phyloP scores from a whole-genome alignment of 2,113 vertebrate species.

The Gadus chalcogrammus region DNA sequence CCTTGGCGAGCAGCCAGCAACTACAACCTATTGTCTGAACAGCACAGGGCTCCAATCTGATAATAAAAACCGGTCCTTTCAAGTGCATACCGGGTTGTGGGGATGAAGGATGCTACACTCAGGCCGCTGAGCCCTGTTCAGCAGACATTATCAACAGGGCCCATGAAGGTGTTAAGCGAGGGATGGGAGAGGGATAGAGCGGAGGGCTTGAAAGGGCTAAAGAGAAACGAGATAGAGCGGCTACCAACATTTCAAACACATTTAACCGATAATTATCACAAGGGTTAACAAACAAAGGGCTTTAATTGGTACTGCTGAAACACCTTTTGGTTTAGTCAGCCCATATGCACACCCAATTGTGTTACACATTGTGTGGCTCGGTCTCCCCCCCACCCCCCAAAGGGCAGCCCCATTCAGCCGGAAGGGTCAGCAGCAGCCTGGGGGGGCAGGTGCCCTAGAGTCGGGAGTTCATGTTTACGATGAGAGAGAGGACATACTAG shows the following conservation, averaged over 20 bases:
- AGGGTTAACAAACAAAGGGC: too few species aligned
- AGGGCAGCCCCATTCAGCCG: conserved; percentile 10
- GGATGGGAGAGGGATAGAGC: background rate
- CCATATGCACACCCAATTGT: background rate
- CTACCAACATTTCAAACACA: too few species aligned
- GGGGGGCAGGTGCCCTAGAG: conserved; percentile 29
- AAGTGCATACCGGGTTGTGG: conserved; percentile 47
- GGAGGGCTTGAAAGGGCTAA: too few species aligned
- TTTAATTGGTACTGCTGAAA: background rate
- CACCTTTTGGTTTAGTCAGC: background rate
- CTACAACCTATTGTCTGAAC: conserved; percentile 1
- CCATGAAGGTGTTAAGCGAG: background rate
- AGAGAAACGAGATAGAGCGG: too few species aligned
- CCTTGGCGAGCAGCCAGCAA: too few species aligned
- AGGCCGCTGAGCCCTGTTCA: conserved; percentile 21
- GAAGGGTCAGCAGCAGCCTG: conserved; percentile 12
- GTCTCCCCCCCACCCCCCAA: background rate
- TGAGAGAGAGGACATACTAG: too few species aligned
- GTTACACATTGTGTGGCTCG: background rate
- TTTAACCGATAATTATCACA: too few species aligned
- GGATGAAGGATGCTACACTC: conserved; percentile 36
- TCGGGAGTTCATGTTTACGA: conserved; percentile 14
- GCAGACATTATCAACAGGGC: conserved; percentile 35
- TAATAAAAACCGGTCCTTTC: conserved; percentile 64
- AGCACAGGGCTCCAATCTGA: conserved; percentile 32